These are phyloP conservation scores for Eupleurogrammus muticus DNA, from an alignment of 2,797 vertebrate species.

Conservation along the genomic window DNA sequence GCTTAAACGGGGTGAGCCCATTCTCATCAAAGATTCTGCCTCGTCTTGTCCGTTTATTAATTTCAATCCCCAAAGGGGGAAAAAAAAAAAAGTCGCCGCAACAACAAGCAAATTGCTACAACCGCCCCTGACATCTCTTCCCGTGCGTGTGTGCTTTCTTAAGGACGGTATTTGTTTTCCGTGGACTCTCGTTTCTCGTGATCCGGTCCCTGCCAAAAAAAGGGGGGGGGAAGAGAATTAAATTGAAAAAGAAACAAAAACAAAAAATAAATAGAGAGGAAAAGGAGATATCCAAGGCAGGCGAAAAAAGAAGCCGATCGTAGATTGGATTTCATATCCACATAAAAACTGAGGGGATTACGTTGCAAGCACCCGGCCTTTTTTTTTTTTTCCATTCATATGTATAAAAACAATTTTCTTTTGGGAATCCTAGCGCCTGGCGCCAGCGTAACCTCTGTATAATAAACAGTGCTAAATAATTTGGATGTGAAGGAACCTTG, in stretches of 20 bases:
- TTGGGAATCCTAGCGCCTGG: slow-evolving; percentile 78
- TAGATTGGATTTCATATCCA: slow-evolving; percentile 69
- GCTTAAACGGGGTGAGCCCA: slow-evolving; percentile 1
- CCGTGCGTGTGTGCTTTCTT: slow-evolving; percentile 37
- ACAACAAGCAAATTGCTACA: slow-evolving; percentile 43
- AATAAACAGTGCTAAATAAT: slow-evolving; percentile 86
- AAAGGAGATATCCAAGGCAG: slow-evolving; percentile 46
- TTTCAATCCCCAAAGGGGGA: slow-evolving; percentile 36
- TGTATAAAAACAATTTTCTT: slow-evolving; percentile 76
- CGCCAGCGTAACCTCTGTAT: slow-evolving; percentile 81
- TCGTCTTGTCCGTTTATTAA: slow-evolving; percentile 47
- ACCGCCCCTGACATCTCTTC: slow-evolving; percentile 29
- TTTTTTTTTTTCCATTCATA: slow-evolving; percentile 76
- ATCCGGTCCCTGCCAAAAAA: slow-evolving; percentile 46
- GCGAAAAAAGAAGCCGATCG: slow-evolving; percentile 31
- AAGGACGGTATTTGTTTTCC: slow-evolving; percentile 58
- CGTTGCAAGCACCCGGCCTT: slow-evolving; percentile 62
- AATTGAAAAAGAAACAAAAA: slow-evolving; percentile 52
- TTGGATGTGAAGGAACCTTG: slow-evolving; percentile 78
- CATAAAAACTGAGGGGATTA: slow-evolving; percentile 57
- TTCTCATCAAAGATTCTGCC: slow-evolving; percentile 28
- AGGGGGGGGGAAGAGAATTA: slow-evolving; percentile 45
- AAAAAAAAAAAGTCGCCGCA: slow-evolving; percentile 41
- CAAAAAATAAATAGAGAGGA: slow-evolving; percentile 62
- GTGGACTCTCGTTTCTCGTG: slow-evolving; percentile 57